A percentile compares a stretch with the other conserved stretches of the same genome.
Conservation (phyloP, 1,140 invertebrate genomes). For the Conus ventricosus region DNA sequence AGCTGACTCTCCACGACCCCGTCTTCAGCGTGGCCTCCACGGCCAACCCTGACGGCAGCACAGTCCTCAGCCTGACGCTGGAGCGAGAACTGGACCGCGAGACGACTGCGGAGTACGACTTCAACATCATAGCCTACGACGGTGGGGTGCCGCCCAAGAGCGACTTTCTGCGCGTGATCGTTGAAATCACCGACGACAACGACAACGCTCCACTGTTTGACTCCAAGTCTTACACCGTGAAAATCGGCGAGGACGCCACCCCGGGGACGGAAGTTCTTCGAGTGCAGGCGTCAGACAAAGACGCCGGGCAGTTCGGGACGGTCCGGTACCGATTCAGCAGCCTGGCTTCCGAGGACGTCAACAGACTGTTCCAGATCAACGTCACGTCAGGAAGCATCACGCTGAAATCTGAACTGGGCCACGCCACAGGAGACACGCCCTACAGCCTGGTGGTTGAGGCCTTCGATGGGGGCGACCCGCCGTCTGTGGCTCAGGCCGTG, state of each 20-base stretch:
- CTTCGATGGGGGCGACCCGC: conserved; percentile 90
- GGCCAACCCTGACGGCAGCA: conserved; percentile 54
- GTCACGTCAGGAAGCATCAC: conserved; percentile 54
- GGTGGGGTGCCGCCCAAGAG: conserved; percentile 52
- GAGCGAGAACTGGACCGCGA: conserved; percentile 83
- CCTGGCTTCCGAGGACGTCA: conserved; percentile 47
- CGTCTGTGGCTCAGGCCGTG: conserved; percentile 93
- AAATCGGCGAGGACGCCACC: conserved; percentile 55
- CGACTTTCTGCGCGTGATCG: conserved; percentile 76
- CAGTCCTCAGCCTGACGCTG: conserved; percentile 44
- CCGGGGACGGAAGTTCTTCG: conserved; percentile 66
- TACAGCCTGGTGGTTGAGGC: conserved; percentile 90
- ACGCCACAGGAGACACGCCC: conserved; percentile 40
- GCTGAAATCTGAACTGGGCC: conserved; percentile 40
- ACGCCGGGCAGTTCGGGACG: conserved; percentile 86
- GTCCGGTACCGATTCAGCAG: conserved; percentile 84
- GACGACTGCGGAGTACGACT: conserved; percentile 83
- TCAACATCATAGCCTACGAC: conserved; percentile 87
- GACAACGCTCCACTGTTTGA: conserved; percentile 78
- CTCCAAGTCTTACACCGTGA: conserved; percentile 93
- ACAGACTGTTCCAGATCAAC: conserved; percentile 57
- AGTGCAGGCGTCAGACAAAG: conserved; percentile 86
- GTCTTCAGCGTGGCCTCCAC: conserved; percentile 46
- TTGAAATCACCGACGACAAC: conserved; percentile 77
- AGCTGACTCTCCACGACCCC: conserved; percentile 27